Evolutionary conservation across 92 coral and sea anemone genomes (phyloP), one percentile per base, ranked within the genome.

Genomic region (Umimayanthus chanpuru): DNA sequence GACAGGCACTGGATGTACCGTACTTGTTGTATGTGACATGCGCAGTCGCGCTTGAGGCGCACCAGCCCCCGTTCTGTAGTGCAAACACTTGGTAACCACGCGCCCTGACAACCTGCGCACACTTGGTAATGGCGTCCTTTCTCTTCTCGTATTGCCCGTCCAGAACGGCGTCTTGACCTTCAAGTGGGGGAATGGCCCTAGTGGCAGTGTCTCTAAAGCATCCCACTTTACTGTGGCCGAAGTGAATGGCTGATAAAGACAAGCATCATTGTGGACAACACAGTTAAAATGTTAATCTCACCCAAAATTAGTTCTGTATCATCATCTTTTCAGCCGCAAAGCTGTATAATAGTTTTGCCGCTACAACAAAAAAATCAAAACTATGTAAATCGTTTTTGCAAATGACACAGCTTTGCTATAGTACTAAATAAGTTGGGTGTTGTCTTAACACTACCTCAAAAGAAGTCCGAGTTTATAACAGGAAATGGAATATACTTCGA

Each of bases 41-140:
- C 0, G 91, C 91, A 23, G 81, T 23, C 21, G 83, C 64, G n/a
- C 91, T 82, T 2, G 91, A 71, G 6, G 84, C 84, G 71, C 91
- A 89, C 88, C 83, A 74, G 43, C 88, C 91, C 28, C 91, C 88
- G 81, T 89, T 4, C 26, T 89, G 91, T 41, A 89, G 64, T 29
- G 91, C 88, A 61, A 89, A 89, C 76, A 88, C 73, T 78, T 79
- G 73, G 43, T 76, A 87, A 43, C 90, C 90, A 58, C 84, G 85
- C 23, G 29, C 79, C 73, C 25, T 87, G 5, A 85, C 78, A 0
- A 58, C 90, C 0, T 64, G n/a, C 6, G 81, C 81, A 41, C 90
- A 87, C 76, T 87, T 87, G 9, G 41, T 29, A 5, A 77, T 87
- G 47, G 90, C 85, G 85, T 87, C n/a, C 40, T 50, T 6, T 77